A percentile compares a stretch with the other conserved stretches of the same genome.
phyloP scores from a whole-genome alignment of 2,797 vertebrate genomes.

The Sebastes ruberrimus region DNA sequence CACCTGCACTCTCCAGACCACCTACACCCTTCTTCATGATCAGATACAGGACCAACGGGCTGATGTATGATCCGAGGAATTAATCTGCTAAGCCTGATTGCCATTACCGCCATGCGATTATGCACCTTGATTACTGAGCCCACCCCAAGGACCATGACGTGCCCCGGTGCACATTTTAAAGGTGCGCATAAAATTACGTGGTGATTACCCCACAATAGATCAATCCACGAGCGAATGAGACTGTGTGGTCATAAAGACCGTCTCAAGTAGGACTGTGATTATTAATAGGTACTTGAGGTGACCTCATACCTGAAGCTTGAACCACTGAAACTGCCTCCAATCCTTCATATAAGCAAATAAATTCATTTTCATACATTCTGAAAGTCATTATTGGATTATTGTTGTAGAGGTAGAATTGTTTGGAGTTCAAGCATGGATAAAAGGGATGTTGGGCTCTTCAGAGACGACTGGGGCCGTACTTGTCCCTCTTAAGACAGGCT shows the following conservation, averaged over 20 bases:
- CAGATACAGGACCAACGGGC: conserved; percentile 79
- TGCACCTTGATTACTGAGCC: conserved; percentile 87
- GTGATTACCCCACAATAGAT: conserved; percentile 87
- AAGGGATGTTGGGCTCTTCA: conserved; percentile 70
- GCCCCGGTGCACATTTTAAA: conserved; percentile 78
- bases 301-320: conserved; percentile 74
- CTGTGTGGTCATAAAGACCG: conserved; percentile 79
- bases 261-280: conserved; percentile 87
- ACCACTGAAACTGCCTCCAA: conserved; percentile 60
- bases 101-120: conserved; percentile 85
- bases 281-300: conserved; percentile 86
- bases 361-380: conserved; percentile 71
- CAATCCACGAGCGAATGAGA: conserved; percentile 76
- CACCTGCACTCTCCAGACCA: conserved; percentile 88
- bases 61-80: conserved; percentile 81
- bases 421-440: conserved; percentile 80
- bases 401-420: conserved; percentile 79
- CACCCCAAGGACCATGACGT: conserved; percentile 82
- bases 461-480: conserved; percentile 58
- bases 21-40: conserved; percentile 88
- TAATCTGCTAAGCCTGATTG: conserved; percentile 87
- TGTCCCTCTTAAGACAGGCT: conserved; percentile 55
- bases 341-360: conserved; percentile 74
- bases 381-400: conserved; percentile 84
- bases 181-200: conserved; percentile 84